Percentiles rank a stretch among this genome's conserved stretches.
These are phyloP conservation scores for Choristoneura fumiferana DNA, from an alignment of 1,140 invertebrate genomes.

Conservation along the genomic window DNA sequence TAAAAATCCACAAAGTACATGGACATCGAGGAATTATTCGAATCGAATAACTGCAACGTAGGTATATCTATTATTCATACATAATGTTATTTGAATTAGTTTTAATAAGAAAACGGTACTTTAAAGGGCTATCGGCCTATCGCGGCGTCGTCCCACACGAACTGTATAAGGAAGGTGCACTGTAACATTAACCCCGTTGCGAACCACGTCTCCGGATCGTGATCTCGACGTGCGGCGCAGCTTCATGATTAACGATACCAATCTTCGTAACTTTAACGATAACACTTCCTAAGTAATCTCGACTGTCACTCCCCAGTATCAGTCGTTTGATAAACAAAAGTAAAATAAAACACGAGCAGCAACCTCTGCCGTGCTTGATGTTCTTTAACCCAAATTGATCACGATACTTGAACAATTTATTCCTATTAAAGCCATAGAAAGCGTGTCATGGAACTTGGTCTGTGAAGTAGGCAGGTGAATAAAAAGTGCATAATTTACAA, in stretches of 20 bases:
- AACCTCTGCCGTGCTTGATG: slow-evolving; percentile 9
- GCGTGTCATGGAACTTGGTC: slow-evolving; percentile 41
- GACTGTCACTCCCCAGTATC: neutral
- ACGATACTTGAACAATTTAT: neutral
- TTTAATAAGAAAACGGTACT: slow-evolving; percentile 31
- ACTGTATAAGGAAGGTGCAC: slow-evolving; percentile 39
- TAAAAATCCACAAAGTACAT: too few relatives aligned
- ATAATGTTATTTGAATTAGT: too few relatives aligned
- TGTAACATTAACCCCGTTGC: slow-evolving; percentile 55
- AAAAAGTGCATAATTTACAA: slow-evolving; percentile 46
- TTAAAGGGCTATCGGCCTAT: slow-evolving; percentile 36
- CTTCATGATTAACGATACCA: slow-evolving; percentile 20
- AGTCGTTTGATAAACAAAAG: neutral
- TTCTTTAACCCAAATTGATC: slow-evolving; percentile 6
- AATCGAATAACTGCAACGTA: neutral
- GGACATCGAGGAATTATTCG: too few relatives aligned
- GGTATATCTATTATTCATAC: too few relatives aligned
- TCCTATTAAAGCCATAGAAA: slow-evolving; percentile 39
- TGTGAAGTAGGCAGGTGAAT: slow-evolving; percentile 25
- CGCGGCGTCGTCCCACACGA: slow-evolving; percentile 25
- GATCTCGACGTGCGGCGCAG: slow-evolving; percentile 26
- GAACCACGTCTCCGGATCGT: slow-evolving; percentile 30
- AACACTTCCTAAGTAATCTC: slow-evolving; percentile 13
- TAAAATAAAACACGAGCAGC: slow-evolving; percentile 9
- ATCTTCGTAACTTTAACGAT: slow-evolving; percentile 11